Percentiles rank a stretch among this genome's conserved stretches.
phyloP scores from a whole-genome alignment of 2,797 vertebrate species.

The Bothrops alternatus region DNA sequence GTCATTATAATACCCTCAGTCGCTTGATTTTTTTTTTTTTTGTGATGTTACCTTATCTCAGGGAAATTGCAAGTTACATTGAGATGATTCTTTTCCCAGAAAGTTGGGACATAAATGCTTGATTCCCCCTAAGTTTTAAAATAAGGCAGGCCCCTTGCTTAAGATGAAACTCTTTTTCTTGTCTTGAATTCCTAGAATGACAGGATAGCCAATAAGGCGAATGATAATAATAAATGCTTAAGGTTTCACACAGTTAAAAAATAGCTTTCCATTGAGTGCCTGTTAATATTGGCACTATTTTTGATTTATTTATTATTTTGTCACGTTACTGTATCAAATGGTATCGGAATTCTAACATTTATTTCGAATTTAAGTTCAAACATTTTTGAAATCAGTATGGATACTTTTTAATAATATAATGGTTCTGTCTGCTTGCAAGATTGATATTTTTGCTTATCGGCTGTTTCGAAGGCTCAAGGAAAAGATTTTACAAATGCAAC shows the following conservation, averaged over 20 bases:
- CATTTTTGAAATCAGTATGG: neutral
- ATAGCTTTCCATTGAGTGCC: neutral
- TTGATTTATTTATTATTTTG: neutral
- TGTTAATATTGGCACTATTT: neutral
- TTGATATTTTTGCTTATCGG: neutral
- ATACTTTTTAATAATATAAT: neutral
- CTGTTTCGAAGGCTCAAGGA: neutral
- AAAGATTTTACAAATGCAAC: neutral
- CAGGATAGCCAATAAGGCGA: neutral
- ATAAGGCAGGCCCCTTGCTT: neutral
- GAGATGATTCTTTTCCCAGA: neutral
- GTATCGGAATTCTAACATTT: neutral
- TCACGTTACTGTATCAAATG: neutral
- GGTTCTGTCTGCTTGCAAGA: neutral
- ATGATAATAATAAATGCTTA: neutral
- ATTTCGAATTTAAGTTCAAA: neutral
- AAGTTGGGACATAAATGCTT: neutral
- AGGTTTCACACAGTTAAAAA: neutral
- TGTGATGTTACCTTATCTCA: neutral
- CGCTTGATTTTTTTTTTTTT: neutral
- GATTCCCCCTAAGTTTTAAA: neutral
- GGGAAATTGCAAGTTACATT: neutral
- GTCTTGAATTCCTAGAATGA: neutral
- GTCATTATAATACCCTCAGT: neutral
- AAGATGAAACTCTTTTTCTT: neutral